Evolutionary conservation across 2,113 vertebrate genomes (phyloP), one percentile per base, ranked within the genome.

Genomic region (Ahaetulla prasina): DNA sequence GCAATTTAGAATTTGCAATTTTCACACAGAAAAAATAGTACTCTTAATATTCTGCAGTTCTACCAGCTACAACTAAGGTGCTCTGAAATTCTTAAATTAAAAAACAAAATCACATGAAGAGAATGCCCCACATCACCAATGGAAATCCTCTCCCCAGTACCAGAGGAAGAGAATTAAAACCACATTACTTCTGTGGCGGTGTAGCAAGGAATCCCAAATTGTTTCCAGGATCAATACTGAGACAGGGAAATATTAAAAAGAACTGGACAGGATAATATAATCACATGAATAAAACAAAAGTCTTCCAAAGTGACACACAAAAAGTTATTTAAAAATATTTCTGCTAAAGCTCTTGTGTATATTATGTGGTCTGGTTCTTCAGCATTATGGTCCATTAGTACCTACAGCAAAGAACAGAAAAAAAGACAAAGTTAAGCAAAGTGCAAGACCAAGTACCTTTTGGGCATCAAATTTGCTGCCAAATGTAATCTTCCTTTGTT

Each of bases 1-100:
- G 97, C 98, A 97, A 98, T 97, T 97, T 93, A 96, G 97, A 98
- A 96, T 97, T 95, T 97, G 97, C 96, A 97, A 96, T 96, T 97
- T 80, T 97, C 95, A 96, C 96, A 95, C 84, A 54, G 94, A 95
- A 94, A 95, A 94, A 52, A 91, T 89, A 93, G 63, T 94, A 95
- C 22, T 96, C 96, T 97, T 94, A 68, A 87, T 89, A 92, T 93
- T 96, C 60, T 93, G 92, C 95, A 95, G 92, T 95, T 97, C 96
- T 93, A 94, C 93, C 93, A 91, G 60, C 94, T 93, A 92, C 95
- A 96, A 96, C 94, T 91, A 52, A 96, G 25, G 1, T 53, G 23
- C 94, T 90, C 90, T 95, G 96, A 94, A 96, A 96, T 60, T 92
- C 92, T 88, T 74, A 92, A 95, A 68, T 47, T 39, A 68, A 52